Evolutionary conservation across 2,888 invertebrate genomes (phyloP), one percentile per base, ranked within the genome.

Genomic region (Chymomyza fuscimana): DNA sequence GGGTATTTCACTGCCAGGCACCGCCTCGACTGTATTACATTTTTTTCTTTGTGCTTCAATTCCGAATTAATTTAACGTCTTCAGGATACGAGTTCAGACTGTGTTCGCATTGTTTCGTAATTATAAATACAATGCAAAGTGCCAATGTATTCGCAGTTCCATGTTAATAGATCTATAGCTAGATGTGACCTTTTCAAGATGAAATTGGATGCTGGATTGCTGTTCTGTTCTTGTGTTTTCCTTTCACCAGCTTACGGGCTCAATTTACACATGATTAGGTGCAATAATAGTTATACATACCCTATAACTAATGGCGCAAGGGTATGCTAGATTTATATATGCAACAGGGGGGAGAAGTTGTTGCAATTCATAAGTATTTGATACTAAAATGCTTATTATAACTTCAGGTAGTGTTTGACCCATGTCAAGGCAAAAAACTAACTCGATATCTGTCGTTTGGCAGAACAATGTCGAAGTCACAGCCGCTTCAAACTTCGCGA

Each of bases 71-170:
- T 46, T 3, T 46, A 46, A 12, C 40, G 3, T 46, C 4, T 46
- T 46, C 12, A 46, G 12, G 40, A 46, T 12, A 46, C 32, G 7
- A 0, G 32, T 4, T 12, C 40, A 46, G 40, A 59, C 52, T 56
- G 1, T 63, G 25, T 16, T 58, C 22, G 67, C 72, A 77, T 81
- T 89, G 77, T 87, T 87, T 76, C 63, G 70, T 77, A 87, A 88
- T 88, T 88, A 89, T 79, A 80, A 82, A 67, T 67, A 78, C 78
- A 81, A 78, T 86, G 89, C 78, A 70, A 88, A 87, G 76, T 87
- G 77, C 68, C 76, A 78, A 70, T 54, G 72, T 76, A 81, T 77
- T 82, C 69, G 78, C 84, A 78, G 68, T 66, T 73, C 65, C 67
- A 73, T 76, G 80, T 76, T 86, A 83, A 86, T 81, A 72, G 68